A percentile compares a stretch with the other conserved stretches of the same genome.
phyloP scores from a whole-genome alignment of 2,113 vertebrate genomes.

The Propithecus coquereli region DNA sequence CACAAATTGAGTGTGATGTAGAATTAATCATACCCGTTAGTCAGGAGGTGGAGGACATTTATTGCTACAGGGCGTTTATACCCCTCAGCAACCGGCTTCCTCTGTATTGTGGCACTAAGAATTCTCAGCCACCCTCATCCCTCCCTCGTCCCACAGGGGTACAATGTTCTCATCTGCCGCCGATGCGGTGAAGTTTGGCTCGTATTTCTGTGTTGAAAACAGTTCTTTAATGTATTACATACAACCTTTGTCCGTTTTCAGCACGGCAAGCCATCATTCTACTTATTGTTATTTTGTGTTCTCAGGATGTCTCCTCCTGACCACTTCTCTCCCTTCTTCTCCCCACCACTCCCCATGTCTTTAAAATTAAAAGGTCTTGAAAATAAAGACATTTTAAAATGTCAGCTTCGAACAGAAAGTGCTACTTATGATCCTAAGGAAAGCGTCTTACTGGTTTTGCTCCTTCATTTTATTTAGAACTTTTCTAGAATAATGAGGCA shows the following conservation, averaged over 20 bases:
- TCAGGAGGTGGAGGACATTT: slow-evolving; percentile 24
- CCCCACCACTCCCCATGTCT: neutral
- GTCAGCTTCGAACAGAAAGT: neutral
- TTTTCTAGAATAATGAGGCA: neutral
- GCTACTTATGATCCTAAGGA: neutral
- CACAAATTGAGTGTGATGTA: slow-evolving; percentile 79
- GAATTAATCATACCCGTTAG: slow-evolving; percentile 77
- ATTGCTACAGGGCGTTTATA: neutral
- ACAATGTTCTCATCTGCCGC: neutral
- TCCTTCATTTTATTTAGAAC: slow-evolving; percentile 16
- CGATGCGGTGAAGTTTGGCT: neutral
- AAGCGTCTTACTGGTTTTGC: neutral
- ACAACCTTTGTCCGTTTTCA: neutral
- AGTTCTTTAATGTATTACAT: neutral
- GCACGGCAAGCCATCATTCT: neutral
- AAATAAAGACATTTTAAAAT: neutral
- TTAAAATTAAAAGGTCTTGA: neutral
- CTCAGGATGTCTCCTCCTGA: neutral
- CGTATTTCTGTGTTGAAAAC: neutral
- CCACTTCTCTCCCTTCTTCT: neutral
- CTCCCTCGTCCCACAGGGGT: neutral
- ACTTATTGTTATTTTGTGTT: neutral
- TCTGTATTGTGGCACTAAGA: neutral
- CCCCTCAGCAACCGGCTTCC: neutral
- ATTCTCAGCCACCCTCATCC: neutral